phyloP scores from a whole-genome alignment of 2,797 vertebrate genomes.

The Mallotus villosus region DNA sequence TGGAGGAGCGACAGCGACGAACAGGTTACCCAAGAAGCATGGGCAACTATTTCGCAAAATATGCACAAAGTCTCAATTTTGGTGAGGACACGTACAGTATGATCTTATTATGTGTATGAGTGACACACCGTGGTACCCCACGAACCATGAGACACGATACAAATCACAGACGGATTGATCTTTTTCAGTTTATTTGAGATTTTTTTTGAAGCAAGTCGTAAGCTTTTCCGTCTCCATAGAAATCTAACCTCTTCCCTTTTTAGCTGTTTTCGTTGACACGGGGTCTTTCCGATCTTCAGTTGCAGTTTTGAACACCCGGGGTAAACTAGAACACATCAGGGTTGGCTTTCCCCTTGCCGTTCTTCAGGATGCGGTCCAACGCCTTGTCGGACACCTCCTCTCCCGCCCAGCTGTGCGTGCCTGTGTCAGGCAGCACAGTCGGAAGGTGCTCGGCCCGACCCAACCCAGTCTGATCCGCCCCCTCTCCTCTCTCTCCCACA shows the following conservation, averaged over 20 bases:
- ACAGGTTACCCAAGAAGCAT: constrained; percentile 41
- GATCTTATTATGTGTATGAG: constrained; percentile 12
- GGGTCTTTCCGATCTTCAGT: neutral
- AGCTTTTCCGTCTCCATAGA: neutral
- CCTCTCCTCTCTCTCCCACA: constrained; percentile 48
- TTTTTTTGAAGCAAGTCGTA: neutral
- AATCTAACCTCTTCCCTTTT: too few relatives aligned
- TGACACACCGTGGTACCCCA: constrained; percentile 19
- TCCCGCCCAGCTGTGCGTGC: neutral
- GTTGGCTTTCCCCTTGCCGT: neutral
- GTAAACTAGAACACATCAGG: neutral
- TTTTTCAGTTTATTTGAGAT: neutral
- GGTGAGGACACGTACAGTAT: constrained; percentile 36
- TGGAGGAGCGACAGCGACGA: constrained; percentile 36
- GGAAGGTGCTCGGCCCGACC: constrained; percentile 2
- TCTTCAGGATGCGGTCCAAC: neutral
- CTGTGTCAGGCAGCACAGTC: neutral
- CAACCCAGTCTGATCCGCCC: neutral
- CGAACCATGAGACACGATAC: constrained; percentile 8
- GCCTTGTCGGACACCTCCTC: neutral
- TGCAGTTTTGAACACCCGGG: neutral
- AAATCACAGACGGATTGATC: neutral
- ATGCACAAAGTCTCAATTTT: constrained; percentile 49
- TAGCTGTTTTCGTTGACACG: neutral
- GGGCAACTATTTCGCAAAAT: constrained; percentile 50